Evolutionary conservation across 2,888 invertebrate genomes (phyloP).

Genomic region (Oconnorella tubifera): DNA sequence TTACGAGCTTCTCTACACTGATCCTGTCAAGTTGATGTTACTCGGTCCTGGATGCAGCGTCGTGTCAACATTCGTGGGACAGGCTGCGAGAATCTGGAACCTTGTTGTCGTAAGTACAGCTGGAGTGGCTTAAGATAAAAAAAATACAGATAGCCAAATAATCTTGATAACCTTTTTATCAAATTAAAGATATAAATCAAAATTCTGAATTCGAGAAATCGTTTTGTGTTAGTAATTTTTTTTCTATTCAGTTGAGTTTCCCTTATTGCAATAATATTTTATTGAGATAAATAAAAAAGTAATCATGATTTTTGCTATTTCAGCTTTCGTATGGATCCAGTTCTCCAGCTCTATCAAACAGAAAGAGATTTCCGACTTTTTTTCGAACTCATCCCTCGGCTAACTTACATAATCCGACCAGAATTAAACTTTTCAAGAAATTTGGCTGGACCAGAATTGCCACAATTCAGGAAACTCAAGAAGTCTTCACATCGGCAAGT

Average conservation of each 20-base stretch:
- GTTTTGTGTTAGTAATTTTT: no score
- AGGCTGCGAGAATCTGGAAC: conserved; percentile 99
- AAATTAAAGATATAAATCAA: no score
- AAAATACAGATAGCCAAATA: no score
- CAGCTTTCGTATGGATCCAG: conserved; percentile 98
- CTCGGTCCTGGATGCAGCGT: conserved; percentile 90
- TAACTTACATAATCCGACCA: conserved; percentile 95
- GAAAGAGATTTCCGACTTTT: conserved; percentile 92
- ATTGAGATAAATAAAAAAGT: no score
- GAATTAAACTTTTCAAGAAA: conserved; percentile 92
- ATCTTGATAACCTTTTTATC: no score
- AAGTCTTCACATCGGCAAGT: conserved; percentile 70
- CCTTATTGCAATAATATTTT: no score
- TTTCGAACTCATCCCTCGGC: conserved; percentile 99
- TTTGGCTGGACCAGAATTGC: conserved; percentile 97
- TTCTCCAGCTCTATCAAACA: conserved; percentile 94
- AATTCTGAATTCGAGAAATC: no score
- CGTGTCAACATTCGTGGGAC: conserved; percentile 97
- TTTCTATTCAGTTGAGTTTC: no score
- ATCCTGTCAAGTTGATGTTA: conserved; percentile 68
- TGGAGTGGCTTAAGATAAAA: no score
- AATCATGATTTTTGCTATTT: no score
- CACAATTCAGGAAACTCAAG: conserved; percentile 96
- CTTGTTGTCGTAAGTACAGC: conserved; percentile 93
- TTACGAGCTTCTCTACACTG: conserved; percentile 91